phyloP scores from a whole-genome alignment of 2,888 invertebrate genomes.

The Buathra laborator region DNA sequence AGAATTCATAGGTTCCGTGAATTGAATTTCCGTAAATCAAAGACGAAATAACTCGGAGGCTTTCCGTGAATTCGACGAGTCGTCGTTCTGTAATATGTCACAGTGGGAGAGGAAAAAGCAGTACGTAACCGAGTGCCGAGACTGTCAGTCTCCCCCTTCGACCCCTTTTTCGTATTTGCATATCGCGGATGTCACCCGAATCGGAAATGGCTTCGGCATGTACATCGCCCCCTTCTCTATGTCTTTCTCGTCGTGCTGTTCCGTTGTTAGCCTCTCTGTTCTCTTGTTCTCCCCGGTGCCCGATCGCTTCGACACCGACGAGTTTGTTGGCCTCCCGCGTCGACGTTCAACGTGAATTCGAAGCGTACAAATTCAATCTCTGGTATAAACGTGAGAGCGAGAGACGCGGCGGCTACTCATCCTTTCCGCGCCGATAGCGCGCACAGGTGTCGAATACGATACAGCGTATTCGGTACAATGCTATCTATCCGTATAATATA shows the following conservation, averaged over 20 bases:
- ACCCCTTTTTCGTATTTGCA: slow-evolving; percentile 29
- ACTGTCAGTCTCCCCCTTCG: background rate
- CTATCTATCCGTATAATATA: slow-evolving; percentile 6
- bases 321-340: slow-evolving; percentile 37
- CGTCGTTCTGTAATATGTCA: slow-evolving; percentile 22
- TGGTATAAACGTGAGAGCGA: background rate
- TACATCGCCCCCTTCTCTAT: background rate
- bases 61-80: background rate
- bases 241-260: background rate
- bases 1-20: too few relatives aligned
- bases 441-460: slow-evolving; percentile 47
- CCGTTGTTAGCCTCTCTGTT: background rate
- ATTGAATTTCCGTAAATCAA: too few relatives aligned
- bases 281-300: background rate
- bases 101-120: background rate
- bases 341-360: background rate
- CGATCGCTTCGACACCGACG: background rate
- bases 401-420: background rate
- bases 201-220: slow-evolving; percentile 31
- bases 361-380: background rate
- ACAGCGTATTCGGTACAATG: slow-evolving; percentile 9
- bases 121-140: background rate
- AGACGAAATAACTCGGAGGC: background rate
- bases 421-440: background rate
- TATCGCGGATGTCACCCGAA: slow-evolving; percentile 41